Evolutionary conservation across 2,797 vertebrate species (phyloP).

Genomic region (Hyperoplus lanceolatus): DNA sequence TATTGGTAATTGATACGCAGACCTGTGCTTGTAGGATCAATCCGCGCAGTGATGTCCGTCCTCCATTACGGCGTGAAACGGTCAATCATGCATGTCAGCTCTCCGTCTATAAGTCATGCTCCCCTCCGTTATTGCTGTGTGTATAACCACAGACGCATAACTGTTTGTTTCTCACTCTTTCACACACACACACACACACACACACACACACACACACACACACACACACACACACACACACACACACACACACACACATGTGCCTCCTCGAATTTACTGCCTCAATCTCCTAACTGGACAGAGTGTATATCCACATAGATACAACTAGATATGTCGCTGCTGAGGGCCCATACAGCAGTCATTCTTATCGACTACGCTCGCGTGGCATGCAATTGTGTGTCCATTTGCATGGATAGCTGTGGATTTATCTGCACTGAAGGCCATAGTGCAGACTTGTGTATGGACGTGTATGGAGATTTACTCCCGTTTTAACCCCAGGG

Average conservation of each 20-base stretch:
- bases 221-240: conserved; percentile 35
- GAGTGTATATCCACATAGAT: conserved; percentile 42
- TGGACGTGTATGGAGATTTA: conserved; percentile 84
- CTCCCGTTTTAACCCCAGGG: conserved; percentile 83
- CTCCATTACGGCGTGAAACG: conserved; percentile 59
- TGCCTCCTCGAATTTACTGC: conserved; percentile 49
- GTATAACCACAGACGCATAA: conserved; percentile 10
- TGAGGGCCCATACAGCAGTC: conserved; percentile 46
- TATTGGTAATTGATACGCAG: conserved; percentile 72
- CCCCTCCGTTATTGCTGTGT: conserved; percentile 41
- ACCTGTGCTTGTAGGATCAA: conserved; percentile 69
- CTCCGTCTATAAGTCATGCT: conserved; percentile 56
- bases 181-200: conserved; percentile 32
- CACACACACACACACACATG: conserved; percentile 30
- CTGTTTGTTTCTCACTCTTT: conserved; percentile 41
- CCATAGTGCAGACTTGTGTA: conserved; percentile 74
- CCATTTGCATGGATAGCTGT: conserved; percentile 78
- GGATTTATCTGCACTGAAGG: conserved; percentile 77
- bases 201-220: conserved; percentile 36
- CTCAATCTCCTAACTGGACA: conserved; percentile 39
- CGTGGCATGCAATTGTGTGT: conserved; percentile 69
- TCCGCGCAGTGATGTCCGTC: conserved; percentile 54
- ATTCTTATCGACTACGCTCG: conserved; percentile 63
- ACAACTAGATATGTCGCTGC: conserved; percentile 38
- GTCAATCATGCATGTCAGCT: conserved; percentile 69